These are phyloP conservation scores for Gymnothorax reevesii DNA, from an alignment of 2,797 vertebrate species.

Conservation along the genomic window DNA sequence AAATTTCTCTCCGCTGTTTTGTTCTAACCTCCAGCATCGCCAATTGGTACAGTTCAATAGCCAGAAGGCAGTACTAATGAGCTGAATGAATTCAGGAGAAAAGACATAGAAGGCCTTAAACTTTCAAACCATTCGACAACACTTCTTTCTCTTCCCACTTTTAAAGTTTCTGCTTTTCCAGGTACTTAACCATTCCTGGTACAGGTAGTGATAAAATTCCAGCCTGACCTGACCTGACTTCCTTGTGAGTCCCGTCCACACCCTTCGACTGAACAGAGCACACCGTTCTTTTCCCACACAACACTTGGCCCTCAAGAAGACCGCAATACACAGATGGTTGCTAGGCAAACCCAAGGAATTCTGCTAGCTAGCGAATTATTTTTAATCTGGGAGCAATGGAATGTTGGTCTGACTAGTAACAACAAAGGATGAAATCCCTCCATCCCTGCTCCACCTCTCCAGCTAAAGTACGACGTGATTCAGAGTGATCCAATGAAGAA, in stretches of 20 bases:
- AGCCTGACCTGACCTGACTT: too few relatives aligned
- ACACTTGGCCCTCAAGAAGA: background rate
- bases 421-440: background rate
- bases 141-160: background rate
- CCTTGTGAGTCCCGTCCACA: background rate
- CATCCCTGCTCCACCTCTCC: background rate
- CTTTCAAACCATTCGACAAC: background rate
- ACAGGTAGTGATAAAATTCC: conserved; percentile 21
- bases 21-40: background rate
- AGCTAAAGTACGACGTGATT: too few relatives aligned
- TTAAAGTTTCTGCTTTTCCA: background rate
- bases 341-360: background rate
- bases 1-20: background rate
- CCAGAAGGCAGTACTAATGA: too few relatives aligned
- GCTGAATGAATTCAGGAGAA: too few relatives aligned
- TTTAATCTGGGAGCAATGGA: background rate
- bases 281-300: background rate
- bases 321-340: background rate
- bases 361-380: background rate
- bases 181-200: background rate
- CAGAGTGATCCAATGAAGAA: background rate
- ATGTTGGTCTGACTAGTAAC: background rate
- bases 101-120: too few relatives aligned
- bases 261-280: background rate
- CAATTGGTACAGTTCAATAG: too few relatives aligned